Percentiles rank a stretch among this genome's conserved stretches.
phyloP scores from a whole-genome alignment of 1,140 invertebrate genomes.

The Brachystomella parvula region DNA sequence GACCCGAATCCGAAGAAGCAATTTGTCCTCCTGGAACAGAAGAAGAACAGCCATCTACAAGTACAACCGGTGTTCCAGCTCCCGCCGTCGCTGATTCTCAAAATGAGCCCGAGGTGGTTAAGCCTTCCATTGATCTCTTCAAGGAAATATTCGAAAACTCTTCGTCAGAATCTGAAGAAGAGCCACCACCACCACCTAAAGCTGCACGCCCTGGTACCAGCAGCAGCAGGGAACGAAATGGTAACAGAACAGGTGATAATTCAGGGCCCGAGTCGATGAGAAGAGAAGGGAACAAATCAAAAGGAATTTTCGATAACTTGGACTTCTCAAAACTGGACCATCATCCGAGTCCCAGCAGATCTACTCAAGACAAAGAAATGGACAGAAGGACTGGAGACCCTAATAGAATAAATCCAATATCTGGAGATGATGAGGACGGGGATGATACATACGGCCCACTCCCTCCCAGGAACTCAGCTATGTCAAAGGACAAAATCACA shows the following conservation, averaged over 20 bases:
- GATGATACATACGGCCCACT: conserved; percentile 19
- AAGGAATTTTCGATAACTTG: conserved; percentile 25
- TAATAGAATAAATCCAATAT: not conserved
- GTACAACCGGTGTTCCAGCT: not conserved
- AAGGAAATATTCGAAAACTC: conserved; percentile 37
- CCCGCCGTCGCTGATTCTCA: not conserved
- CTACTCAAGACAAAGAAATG: not conserved
- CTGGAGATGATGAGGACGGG: conserved; percentile 14
- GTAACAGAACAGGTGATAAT: not conserved
- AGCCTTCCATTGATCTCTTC: conserved; percentile 33
- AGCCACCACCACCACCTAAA: not conserved
- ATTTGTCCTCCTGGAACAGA: not conserved
- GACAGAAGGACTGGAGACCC: not conserved
- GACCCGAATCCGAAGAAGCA: not conserved
- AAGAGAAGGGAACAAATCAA: not conserved
- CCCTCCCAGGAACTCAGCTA: conserved; percentile 1
- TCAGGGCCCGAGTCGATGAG: not conserved
- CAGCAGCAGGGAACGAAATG: not conserved
- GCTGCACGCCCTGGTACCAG: not conserved
- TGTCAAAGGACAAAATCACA: not conserved
- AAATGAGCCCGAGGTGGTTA: not conserved
- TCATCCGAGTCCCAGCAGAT: not conserved
- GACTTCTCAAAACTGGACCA: conserved; percentile 19
- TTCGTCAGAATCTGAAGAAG: conserved; percentile 34
- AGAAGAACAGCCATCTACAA: not conserved